Evolutionary conservation across 2,888 invertebrate genomes (phyloP), one percentile per base, ranked within the genome.

Genomic region (Scaptomyza tumidula): DNA sequence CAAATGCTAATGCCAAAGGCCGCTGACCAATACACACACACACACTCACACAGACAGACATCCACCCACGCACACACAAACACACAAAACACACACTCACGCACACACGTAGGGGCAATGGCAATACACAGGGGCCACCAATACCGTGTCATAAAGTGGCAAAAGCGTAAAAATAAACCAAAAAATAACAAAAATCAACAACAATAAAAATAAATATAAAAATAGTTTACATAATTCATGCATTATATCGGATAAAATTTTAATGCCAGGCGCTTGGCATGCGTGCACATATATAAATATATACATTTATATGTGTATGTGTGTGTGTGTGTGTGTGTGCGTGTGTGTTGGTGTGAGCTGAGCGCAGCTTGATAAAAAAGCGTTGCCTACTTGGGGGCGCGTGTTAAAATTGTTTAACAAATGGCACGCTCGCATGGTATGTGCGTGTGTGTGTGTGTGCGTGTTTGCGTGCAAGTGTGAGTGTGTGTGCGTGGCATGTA

Each of bases 191-290:
- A 78, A 78, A 76, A 79, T 68, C 75, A 76, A 71, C 60, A 77
- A 70, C 67, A 68, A 68, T 57, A 67, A 67, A 67, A 66, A 69
- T 72, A 71, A 72, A 78, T 75, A 87, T 77, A 88, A 84, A 84
- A 86, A 84, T 88, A 84, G 83, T 88, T 87, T 86, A 88, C 87
- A 86, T 86, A 86, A 88, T 88, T 86, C 87, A 88, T 85, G 88
- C 78, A 88, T 88, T 86, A 88, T 84, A 86, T 88, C 86, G 88
- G 88, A 84, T 84, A 86, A 88, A 88, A 88, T 80, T 83, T 84
- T 88, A 88, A 88, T 86, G 80, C 80, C 52, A 35, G 29, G 60
- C 48, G 53, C 56, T 50, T 43, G 55, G 50, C 45, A 14, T 45
- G 45, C 41, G 39, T 48, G 54, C 19, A 33, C 33, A 49, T 16